Base-by-base conservation (phyloP, 2,797 vertebrate genomes). In the Hoplostethus mediterraneus region DNA sequence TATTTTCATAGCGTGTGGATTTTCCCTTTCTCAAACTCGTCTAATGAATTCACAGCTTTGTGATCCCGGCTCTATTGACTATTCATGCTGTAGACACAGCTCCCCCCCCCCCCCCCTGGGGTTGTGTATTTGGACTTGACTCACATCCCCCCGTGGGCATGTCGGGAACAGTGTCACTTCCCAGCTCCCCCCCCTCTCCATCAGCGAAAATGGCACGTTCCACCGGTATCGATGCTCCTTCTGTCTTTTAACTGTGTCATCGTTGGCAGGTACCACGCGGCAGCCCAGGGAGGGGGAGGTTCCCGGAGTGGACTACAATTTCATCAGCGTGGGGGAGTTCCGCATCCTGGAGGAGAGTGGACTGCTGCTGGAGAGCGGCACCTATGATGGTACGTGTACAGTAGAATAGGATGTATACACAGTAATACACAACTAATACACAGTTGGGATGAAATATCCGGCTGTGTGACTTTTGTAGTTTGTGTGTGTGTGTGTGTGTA, bases 301-400 rank as follows among this genome's bases (percentile, higher is more conserved):
- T 75, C 97, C 98, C 3, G 98, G 97, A 42, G 97, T 99, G 90
- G 98, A 99, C 94, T 99, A 99, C 86, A 99, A 99, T 81, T 99
- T 99, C 94, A 99, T 99, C 95, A 95, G 95, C 14, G 97, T 98
- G 86, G 97, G 94, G 64, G 97, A 99, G 77, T 99, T 99, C 66
- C 96, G 96, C 59, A 95, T 96, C 0, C 94, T 99, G 92, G 98
- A 99, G 75, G 97, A 99, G 90, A 97, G 97, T 5, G 97, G 97
- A 80, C 95, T 97, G 55, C 94, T 99, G 74, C 94, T 99, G 79
- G 98, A 99, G 94, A 99, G 98, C n/a, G 98, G 98, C 87, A 99
- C 98, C 0, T 99, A 99, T 42, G 98, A 99, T 69, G 97, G 98
- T 99, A 89, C 0, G 88, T 82, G 36, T 38, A 10, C 30, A 10